Evolutionary conservation across 2,113 vertebrate species (phyloP).

Genomic region (Chelonoidis abingdonii): DNA sequence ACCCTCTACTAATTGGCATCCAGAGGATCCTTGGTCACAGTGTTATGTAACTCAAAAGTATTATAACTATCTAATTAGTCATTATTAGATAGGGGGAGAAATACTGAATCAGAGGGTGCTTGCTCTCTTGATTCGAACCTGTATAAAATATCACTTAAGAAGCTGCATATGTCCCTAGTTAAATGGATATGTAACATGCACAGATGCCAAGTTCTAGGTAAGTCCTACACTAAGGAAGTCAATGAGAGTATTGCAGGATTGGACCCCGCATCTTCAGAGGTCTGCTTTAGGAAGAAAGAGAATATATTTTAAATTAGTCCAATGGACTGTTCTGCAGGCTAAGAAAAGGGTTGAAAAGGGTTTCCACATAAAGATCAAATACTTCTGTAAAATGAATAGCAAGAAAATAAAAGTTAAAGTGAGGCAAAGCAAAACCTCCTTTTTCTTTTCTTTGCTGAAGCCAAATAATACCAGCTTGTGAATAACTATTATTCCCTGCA

Average conservation of each 20-base stretch:
- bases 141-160: rapidly evolving
- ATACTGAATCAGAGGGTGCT: neutral
- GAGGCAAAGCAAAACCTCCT: neutral
- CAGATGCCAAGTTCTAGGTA: neutral
- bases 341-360: constrained; percentile 4
- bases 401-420: neutral
- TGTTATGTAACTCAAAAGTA: neutral
- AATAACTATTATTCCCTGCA: constrained; percentile 56
- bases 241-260: neutral
- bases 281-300: neutral
- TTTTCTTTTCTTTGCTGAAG: constrained; percentile 21
- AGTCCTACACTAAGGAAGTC: neutral
- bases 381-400: neutral
- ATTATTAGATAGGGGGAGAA: neutral
- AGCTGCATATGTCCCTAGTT: neutral
- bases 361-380: constrained; percentile 7
- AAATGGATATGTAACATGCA: neutral
- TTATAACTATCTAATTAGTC: neutral
- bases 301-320: constrained; percentile 9
- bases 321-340: neutral
- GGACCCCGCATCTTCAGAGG: neutral
- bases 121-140: neutral
- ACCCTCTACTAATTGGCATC: neutral
- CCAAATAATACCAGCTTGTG: constrained; percentile 9
- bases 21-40: neutral